These are phyloP conservation scores for Electrona antarctica DNA, from an alignment of 2,113 vertebrate species.

Conservation along the genomic window DNA sequence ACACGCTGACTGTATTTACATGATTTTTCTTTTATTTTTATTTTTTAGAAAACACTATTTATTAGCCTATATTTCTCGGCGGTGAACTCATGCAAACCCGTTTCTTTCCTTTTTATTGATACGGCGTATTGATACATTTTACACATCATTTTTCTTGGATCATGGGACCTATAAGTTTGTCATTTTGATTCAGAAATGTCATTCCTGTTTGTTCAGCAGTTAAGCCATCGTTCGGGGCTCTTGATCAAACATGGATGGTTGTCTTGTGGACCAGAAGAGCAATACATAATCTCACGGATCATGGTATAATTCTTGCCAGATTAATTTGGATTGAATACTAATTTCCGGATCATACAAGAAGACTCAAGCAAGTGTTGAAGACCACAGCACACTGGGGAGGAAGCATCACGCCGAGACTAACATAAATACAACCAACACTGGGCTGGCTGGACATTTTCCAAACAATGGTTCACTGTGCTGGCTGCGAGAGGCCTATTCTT, in stretches of 20 bases:
- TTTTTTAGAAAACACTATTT: conserved; percentile 28
- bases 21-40: not conserved
- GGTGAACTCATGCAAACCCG: conserved; percentile 1
- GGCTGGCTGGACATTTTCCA: conserved; percentile 71
- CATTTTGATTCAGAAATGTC: conserved; percentile 37
- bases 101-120: not conserved
- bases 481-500: conserved; percentile 95
- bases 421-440: not conserved
- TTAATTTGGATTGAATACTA: conserved; percentile 47
- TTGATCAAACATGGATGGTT: conserved; percentile 54
- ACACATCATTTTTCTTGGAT: conserved; percentile 35
- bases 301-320: conserved; percentile 32
- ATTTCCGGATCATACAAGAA: conserved; percentile 44
- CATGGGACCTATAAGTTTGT: conserved; percentile 19
- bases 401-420: conserved; percentile 4
- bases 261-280: conserved; percentile 33
- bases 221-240: conserved; percentile 30
- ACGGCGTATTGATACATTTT: not conserved
- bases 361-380: conserved; percentile 6
- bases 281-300: conserved; percentile 27
- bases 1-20: conserved; percentile 16
- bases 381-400: conserved; percentile 23
- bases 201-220: conserved; percentile 1
- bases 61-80: not conserved
- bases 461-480: conserved; percentile 96